These are phyloP conservation scores for Enteromius paludinosus DNA, from an alignment of 2,797 vertebrate species.

Conservation along the genomic window DNA sequence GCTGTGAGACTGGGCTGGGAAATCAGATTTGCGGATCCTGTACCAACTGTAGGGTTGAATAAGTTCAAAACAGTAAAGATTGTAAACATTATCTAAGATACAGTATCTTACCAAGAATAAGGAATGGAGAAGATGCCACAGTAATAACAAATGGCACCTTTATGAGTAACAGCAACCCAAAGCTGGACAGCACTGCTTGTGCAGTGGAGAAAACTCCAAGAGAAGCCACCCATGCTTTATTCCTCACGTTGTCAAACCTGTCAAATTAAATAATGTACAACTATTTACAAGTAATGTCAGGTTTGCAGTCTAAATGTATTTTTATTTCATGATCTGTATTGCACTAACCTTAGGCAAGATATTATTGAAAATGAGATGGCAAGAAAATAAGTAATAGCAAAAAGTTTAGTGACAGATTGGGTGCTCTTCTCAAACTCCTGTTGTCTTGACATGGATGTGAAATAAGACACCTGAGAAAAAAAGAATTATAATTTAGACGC, in stretches of 20 bases:
- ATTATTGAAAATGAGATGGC: conserved; percentile 80
- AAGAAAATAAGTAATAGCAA: conserved; percentile 80
- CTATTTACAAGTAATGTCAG: not conserved
- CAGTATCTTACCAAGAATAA: conserved; percentile 72
- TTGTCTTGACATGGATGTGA: conserved; percentile 84
- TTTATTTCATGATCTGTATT: not conserved
- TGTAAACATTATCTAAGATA: not conserved
- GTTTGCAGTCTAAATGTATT: not conserved
- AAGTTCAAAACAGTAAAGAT: not conserved
- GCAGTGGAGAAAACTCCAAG: conserved; percentile 82
- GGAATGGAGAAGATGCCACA: conserved; percentile 84
- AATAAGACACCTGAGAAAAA: conserved; percentile 77
- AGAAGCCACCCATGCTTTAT: conserved; percentile 82
- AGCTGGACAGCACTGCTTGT: conserved; percentile 83
- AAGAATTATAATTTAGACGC: not conserved
- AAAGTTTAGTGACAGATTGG: conserved; percentile 75
- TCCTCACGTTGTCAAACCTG: conserved; percentile 82
- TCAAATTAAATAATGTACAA: not conserved
- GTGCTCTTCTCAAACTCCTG: conserved; percentile 82
- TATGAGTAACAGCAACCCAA: conserved; percentile 81
- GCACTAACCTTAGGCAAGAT: conserved; percentile 84
- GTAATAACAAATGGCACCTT: conserved; percentile 84
- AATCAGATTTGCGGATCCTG: not conserved
- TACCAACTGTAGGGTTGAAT: not conserved
- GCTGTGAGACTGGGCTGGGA: too few relatives aligned